These are phyloP conservation scores for Discoglossus pictus DNA, from an alignment of 2,797 vertebrate species.

Conservation along the genomic window DNA sequence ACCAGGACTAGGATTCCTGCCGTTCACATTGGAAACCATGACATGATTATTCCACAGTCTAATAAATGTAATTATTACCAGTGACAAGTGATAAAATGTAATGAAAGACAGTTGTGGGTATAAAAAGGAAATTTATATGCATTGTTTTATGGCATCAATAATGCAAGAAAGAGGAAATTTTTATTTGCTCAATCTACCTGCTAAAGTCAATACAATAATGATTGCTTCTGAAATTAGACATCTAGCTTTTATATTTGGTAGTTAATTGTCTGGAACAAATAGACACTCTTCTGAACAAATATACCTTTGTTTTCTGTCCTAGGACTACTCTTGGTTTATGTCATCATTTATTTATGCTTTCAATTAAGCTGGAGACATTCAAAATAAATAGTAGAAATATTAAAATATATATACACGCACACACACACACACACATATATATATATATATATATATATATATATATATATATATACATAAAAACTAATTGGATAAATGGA, in stretches of 20 bases:
- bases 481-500: too few relatives aligned
- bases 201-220: constrained; percentile 61
- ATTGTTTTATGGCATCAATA: constrained; percentile 66
- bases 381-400: constrained; percentile 31
- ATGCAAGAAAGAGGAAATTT: constrained; percentile 61
- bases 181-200: constrained; percentile 61
- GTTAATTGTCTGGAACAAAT: constrained; percentile 57
- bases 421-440: too few relatives aligned
- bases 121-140: constrained; percentile 28
- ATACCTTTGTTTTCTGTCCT: constrained; percentile 26
- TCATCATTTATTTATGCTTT: constrained; percentile 41
- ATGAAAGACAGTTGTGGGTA: constrained; percentile 19
- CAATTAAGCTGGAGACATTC: constrained; percentile 27
- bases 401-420: too few relatives aligned
- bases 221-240: constrained; percentile 66
- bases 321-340: constrained; percentile 32
- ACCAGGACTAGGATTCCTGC: not conserved
- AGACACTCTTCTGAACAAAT: constrained; percentile 52
- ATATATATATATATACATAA: too few relatives aligned
- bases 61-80: constrained; percentile 2
- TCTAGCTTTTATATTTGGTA: constrained; percentile 57
- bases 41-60: not conserved
- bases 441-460: too few relatives aligned
- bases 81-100: constrained; percentile 15
- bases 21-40: not conserved